Base-by-base conservation (phyloP, 1,140 invertebrate genomes). In the Ooceraea biroi region DNA sequence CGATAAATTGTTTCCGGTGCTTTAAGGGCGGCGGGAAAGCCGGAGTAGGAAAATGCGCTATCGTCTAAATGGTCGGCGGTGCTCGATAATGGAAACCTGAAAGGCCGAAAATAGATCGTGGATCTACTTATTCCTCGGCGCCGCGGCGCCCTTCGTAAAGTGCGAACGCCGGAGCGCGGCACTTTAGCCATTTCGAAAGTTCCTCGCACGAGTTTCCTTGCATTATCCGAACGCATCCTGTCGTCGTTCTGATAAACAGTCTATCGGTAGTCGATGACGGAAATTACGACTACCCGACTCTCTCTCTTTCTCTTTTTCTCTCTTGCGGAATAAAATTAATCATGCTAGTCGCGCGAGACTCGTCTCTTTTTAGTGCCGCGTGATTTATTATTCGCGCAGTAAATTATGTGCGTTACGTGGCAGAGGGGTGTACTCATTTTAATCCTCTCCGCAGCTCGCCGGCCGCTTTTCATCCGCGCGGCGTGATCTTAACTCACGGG, bases 11-110 rank as follows among this genome's bases (percentile, higher is more conserved):
- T 52, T 63, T 46, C 36, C 17, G 50, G 55, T 44, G 46, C 36
- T 41, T 17, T 46, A 58, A 85, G 19, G 12, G 36, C 36, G 63
- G 61, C 48, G 61, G 74, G 68, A 48, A 52, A 77, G 60, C 17
- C 73, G n/a, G 5, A 3, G 12, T 63, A 25, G 46, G 52, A 80
- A 44, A 69, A 68, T 25, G 66, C 17, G 50, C 22, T 36, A 36
- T 65, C 76, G 48, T 57, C 36, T 44, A 22, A 36, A 71, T n/a
- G 36, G 41, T 68, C 19, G 30, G 11, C 52, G 61, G 14, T 80
- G 44, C 63, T 71, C 36, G 65, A 80, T 86, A 72, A 86, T 73
- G 85, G 66, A 82, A 86, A 74, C 46, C 63, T 57, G 50, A 65
- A 44, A 52, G 76, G 60, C 66, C 25, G 61, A 27, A 44, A 22